Conservation (phyloP, 2,888 invertebrate genomes). For the Synanthedon tipuliformis region DNA sequence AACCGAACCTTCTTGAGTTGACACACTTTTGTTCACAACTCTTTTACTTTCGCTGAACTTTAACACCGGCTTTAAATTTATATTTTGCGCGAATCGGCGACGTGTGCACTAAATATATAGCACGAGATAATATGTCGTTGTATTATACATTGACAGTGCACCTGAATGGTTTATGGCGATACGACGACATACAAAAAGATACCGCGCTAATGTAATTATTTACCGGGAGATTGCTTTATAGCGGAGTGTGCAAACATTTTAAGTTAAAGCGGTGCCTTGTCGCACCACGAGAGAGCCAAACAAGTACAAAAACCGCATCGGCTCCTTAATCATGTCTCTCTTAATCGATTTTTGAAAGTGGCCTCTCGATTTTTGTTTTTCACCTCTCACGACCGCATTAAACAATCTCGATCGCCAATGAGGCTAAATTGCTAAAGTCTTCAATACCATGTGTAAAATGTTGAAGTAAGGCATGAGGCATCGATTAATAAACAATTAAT, state of each 20-base stretch:
- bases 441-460: conserved; percentile 10
- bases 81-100: conserved; percentile 11
- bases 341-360: conserved; percentile 61
- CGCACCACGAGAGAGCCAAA: conserved; percentile 12
- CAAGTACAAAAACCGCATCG: conserved; percentile 26
- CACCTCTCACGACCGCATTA: conserved; percentile 37
- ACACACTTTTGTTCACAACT: no score
- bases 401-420: conserved; percentile 43
- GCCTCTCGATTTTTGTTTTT: conserved; percentile 43
- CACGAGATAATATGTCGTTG: conserved; percentile 20
- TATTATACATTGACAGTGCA: conserved; percentile 26
- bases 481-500: no score
- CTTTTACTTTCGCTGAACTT: not conserved
- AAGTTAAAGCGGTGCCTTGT: conserved; percentile 26
- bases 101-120: conserved; percentile 13
- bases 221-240: conserved; percentile 51
- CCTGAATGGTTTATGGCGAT: conserved; percentile 26
- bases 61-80: conserved; percentile 2
- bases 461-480: no score
- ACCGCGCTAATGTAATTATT: conserved; percentile 50
- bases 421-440: conserved; percentile 45
- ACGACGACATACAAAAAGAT: conserved; percentile 36
- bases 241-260: conserved; percentile 51
- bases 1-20: no score
- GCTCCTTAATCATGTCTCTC: conserved; percentile 54